Evolutionary conservation across 2,113 vertebrate genomes (phyloP), one percentile per base, ranked within the genome.

Genomic region (Myiagra hebetior): DNA sequence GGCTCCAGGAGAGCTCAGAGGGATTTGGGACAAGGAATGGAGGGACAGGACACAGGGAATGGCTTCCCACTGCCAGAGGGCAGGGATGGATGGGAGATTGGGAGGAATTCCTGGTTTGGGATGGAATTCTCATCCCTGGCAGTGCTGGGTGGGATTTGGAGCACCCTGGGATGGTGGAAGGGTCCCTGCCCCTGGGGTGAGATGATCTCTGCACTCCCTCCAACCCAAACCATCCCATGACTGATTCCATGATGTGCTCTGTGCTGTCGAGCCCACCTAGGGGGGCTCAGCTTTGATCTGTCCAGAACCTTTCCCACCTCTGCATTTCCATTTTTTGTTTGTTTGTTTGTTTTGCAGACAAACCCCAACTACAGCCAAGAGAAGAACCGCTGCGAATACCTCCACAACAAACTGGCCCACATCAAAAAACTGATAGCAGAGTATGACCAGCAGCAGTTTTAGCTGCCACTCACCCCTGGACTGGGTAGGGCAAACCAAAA

Each of bases 321-420:
- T 65, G 18, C 56, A 1, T 93, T 89, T 86, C 60, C n/a, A 3
- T 57, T 87, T 85, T 13, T 23, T 37, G 27, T 72, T 73, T 26
- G 44, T 92, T 83, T 82, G 91, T 81, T 31, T 84, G 1, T 81
- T 56, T 97, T 96, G 0, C 98, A 99, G 99, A 99, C 98, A 67
- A 99, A 99, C 97, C 99, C 99, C 87, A 99, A 99, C 91, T 99
- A 99, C 98, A 99, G 99, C 98, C 99, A 99, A 96, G 99, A 99
- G 98, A 99, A 99, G 98, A 99, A 99, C 93, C 99, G 99, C 97
- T 99, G 99, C 81, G 99, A 99, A 99, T 99, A 99, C 98, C 99
- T 99, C 92, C 99, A 99, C 98, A 99, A 99, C 98, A 99, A 99
- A 98, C 99, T 99, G 98, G 99, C 99, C 73, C 99, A 99, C 95